Conservation (phyloP, 2,888 invertebrate species). For the Meloe dianella region DNA sequence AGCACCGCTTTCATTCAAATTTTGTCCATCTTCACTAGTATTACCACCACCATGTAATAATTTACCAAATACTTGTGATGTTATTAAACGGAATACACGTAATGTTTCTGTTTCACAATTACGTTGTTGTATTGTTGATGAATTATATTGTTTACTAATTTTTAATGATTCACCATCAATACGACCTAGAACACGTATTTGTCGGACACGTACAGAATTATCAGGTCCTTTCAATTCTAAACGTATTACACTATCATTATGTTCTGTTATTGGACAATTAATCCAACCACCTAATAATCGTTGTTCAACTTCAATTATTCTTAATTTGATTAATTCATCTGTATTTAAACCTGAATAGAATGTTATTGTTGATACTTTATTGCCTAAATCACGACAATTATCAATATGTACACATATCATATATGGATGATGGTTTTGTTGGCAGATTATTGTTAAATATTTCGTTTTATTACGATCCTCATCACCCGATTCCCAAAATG, state of each 20-base stretch:
- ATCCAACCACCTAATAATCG: conserved; percentile 83
- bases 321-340: conserved; percentile 81
- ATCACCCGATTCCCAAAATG: conserved; percentile 99
- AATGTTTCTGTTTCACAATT: conserved; percentile 92
- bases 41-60: conserved; percentile 68
- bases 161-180: conserved; percentile 65
- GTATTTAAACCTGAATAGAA: conserved; percentile 83
- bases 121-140: conserved; percentile 76
- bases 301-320: conserved; percentile 87
- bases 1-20: conserved; percentile 46
- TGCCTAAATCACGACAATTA: conserved; percentile 90
- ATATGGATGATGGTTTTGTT: conserved; percentile 70
- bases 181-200: conserved; percentile 74
- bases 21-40: conserved; percentile 58
- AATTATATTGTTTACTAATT: conserved; percentile 62
- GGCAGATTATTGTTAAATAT: conserved; percentile 73
- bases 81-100: conserved; percentile 88
- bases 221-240: conserved; percentile 92
- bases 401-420: conserved; percentile 90
- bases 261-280: conserved; percentile 74
- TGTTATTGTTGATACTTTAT: conserved; percentile 85
- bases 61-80: conserved; percentile 92
- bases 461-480: conserved; percentile 95
- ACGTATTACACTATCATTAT: conserved; percentile 66
- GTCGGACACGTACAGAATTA: conserved; percentile 86